phyloP scores from a whole-genome alignment of 2,113 vertebrate genomes.

The Fregetta grallaria region DNA sequence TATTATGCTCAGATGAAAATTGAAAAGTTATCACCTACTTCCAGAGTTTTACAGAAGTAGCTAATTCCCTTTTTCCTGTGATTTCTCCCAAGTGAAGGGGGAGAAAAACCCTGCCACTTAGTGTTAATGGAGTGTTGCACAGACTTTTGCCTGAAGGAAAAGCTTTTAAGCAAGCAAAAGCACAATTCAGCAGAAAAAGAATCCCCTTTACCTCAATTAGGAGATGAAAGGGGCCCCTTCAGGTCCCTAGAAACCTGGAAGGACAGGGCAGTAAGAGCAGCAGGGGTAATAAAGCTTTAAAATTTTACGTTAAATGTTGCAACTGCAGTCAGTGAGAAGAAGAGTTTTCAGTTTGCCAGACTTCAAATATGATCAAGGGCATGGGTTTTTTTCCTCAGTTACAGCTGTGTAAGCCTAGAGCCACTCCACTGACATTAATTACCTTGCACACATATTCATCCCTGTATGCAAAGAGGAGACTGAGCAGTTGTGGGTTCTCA shows the following conservation, averaged over 20 bases:
- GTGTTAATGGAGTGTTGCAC: constrained; percentile 36
- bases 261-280: neutral
- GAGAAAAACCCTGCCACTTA: constrained; percentile 31
- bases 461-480: neutral
- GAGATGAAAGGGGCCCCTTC: constrained; percentile 11
- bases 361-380: neutral
- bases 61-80: neutral
- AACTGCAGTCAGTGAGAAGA: neutral
- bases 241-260: neutral
- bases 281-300: neutral
- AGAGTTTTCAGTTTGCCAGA: neutral
- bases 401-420: neutral
- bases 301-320: neutral
- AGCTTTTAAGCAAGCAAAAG: constrained; percentile 49
- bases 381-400: neutral
- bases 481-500: neutral
- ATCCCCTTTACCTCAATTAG: constrained; percentile 22
- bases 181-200: constrained; percentile 57
- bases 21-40: neutral
- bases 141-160: constrained; percentile 56
- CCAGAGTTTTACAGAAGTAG: neutral
- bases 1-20: neutral
- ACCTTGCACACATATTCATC: neutral
- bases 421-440: neutral
- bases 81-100: neutral